These are phyloP conservation scores for Amyelois transitella DNA, from an alignment of 1,140 invertebrate species.

Conservation along the genomic window DNA sequence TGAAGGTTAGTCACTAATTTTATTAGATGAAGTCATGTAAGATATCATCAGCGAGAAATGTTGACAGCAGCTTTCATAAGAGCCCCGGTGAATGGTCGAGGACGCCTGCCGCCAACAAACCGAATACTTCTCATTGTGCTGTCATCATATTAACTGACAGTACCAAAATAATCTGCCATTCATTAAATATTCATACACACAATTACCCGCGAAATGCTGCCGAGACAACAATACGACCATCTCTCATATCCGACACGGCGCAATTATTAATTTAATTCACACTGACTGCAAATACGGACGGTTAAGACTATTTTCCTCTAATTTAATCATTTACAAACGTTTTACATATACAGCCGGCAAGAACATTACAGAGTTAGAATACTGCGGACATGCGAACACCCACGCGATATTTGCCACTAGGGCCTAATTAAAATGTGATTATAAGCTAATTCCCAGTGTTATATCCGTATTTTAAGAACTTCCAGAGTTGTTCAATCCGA, in stretches of 20 bases:
- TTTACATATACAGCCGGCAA: constrained; percentile 15
- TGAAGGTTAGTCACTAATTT: background rate
- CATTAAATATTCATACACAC: constrained; percentile 59
- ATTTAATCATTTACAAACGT: constrained; percentile 24
- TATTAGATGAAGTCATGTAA: constrained; percentile 7
- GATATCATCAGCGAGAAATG: constrained; percentile 18
- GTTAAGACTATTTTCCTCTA: constrained; percentile 27
- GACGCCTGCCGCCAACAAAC: constrained; percentile 47
- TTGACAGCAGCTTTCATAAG: constrained; percentile 39
- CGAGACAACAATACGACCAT: constrained; percentile 42
- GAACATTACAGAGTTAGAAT: constrained; percentile 8
- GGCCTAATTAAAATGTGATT: constrained; percentile 23
- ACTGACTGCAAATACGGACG: constrained; percentile 22
- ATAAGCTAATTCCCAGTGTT: constrained; percentile 24
- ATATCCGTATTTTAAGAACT: constrained; percentile 30
- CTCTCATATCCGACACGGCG: constrained; percentile 35
- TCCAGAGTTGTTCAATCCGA: constrained; percentile 27
- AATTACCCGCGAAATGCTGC: constrained; percentile 49
- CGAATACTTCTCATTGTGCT: constrained; percentile 58
- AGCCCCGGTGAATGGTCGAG: constrained; percentile 25
- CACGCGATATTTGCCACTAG: constrained; percentile 17
- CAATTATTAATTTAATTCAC: constrained; percentile 56
- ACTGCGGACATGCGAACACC: constrained; percentile 16
- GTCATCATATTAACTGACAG: constrained; percentile 62
- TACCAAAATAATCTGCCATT: constrained; percentile 64